phyloP scores from a whole-genome alignment of 1,140 invertebrate species.

The Paracyclopina nana region DNA sequence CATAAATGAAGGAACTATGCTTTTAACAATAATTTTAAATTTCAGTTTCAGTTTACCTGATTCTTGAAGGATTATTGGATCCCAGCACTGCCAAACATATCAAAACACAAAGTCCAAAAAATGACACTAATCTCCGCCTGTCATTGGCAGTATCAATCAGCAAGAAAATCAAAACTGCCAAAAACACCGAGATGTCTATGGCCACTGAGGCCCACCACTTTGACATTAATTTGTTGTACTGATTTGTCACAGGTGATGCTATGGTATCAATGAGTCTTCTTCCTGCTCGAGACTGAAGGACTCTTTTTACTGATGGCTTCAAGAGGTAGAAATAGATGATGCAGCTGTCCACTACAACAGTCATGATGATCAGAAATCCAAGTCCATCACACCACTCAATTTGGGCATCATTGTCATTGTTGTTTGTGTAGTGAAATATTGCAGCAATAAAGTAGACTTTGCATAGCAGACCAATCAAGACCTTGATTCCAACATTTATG shows the following conservation, averaged over 20 bases:
- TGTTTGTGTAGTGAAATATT: background rate
- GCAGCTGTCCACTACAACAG: slow-evolving; percentile 37
- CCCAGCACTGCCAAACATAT: too few relatives aligned
- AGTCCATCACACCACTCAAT: slow-evolving; percentile 42
- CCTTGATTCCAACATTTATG: too few relatives aligned
- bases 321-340: slow-evolving; percentile 42
- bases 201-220: slow-evolving; percentile 10
- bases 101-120: slow-evolving; percentile 24
- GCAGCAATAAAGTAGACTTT: slow-evolving; percentile 1
- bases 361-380: slow-evolving; percentile 45
- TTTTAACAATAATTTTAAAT: too few relatives aligned
- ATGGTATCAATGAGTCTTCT: background rate
- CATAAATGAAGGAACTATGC: slow-evolving; percentile 35
- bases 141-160: slow-evolving; percentile 40
- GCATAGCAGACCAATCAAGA: too few relatives aligned
- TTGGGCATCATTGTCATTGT: background rate
- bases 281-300: background rate
- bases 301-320: slow-evolving; percentile 28
- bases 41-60: too few relatives aligned
- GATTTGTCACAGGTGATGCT: too few relatives aligned
- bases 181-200: slow-evolving; percentile 26
- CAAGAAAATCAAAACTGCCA: slow-evolving; percentile 34
- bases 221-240: too few relatives aligned
- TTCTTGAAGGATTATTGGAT: too few relatives aligned
- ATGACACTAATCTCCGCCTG: slow-evolving; percentile 31